Evolutionary conservation across 1,140 invertebrate species (phyloP), one percentile per base, ranked within the genome.

Genomic region (Caenorhabditis briggsae): DNA sequence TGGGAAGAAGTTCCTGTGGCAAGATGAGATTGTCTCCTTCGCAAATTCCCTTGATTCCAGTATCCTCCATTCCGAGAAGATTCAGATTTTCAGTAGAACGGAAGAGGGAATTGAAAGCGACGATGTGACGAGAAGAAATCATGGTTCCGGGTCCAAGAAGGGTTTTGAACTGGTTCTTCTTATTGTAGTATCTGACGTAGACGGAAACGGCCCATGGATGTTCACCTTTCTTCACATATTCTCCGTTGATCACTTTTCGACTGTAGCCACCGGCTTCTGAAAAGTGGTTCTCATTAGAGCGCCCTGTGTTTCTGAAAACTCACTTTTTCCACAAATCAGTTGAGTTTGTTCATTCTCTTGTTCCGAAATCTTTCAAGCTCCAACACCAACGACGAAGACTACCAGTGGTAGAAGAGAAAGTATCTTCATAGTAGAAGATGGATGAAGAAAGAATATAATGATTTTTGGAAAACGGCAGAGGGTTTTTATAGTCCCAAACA

Each of bases 231-330:
- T 46, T 18, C 1, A 23, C 33, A 6, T n/a, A n/a, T 18, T 70
- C 41, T 2, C 64, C 64, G 18, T 70, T 43, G 64, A 70, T 70
- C 33, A 70, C 18, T 70, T 46, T 70, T 18, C 64, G 33, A 16
- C 46, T 6, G 14, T 61, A 61, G 20, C 33, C 33, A 33, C 23
- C 59, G 12, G 20, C 11, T 33, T 25, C 59, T 43, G 64, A 5
- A 46, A 70, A 33, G 8, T 25, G 23, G 8, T 9, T 16, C 0
- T 20, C 2, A 16, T 0, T 16, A 64, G 23, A 64, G 6, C 5
- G 25, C 12, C 20, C 23, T 12, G 0, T 2, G 59, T 7, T 59
- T n/a, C 20, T 59, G n/a, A 59, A 9, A 8, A 23, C 56, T 20
- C 20, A 59, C 20, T 59, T 59, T n/a, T 59, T 59, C 18, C 56